A percentile compares a stretch with the other conserved stretches of the same genome.
phyloP scores from a whole-genome alignment of 2,888 invertebrate species.

The Sphinx pinastri region DNA sequence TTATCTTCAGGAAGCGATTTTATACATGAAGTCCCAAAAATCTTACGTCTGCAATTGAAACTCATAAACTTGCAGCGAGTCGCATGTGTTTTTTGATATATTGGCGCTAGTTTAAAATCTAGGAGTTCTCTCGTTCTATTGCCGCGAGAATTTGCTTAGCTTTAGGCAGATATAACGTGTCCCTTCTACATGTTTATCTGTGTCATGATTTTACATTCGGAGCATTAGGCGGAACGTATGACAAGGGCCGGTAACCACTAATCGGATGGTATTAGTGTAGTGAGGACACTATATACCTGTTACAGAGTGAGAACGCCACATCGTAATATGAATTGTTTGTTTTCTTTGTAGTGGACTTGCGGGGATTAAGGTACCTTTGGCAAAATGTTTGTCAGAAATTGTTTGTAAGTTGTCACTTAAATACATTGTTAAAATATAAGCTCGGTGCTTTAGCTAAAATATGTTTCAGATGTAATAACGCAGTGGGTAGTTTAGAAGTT shows the following conservation, averaged over 20 bases:
- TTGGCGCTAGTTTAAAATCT: too few relatives aligned
- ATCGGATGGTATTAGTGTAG: conserved; percentile 26
- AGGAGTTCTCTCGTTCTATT: too few relatives aligned
- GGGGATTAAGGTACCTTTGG: background rate
- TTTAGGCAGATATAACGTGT: background rate
- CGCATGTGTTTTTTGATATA: too few relatives aligned
- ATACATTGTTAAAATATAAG: too few relatives aligned
- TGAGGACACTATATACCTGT: background rate
- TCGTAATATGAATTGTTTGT: too few relatives aligned
- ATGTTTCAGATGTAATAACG: too few relatives aligned
- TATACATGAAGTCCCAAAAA: too few relatives aligned
- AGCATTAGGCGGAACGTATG: conserved; percentile 36
- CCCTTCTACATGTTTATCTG: background rate
- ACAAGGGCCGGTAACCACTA: conserved; percentile 32
- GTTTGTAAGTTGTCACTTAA: background rate
- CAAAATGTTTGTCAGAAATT: background rate
- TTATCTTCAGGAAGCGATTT: too few relatives aligned
- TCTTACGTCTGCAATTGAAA: too few relatives aligned
- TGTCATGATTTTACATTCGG: conserved; percentile 39
- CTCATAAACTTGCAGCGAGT: too few relatives aligned
- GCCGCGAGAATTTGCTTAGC: background rate
- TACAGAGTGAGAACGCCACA: background rate
- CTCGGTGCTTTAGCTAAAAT: too few relatives aligned
- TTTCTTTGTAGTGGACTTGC: background rate
- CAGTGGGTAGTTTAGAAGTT: too few relatives aligned